Conservation (phyloP, 2,113 vertebrate genomes). For the Chiloscyllium plagiosum region DNA sequence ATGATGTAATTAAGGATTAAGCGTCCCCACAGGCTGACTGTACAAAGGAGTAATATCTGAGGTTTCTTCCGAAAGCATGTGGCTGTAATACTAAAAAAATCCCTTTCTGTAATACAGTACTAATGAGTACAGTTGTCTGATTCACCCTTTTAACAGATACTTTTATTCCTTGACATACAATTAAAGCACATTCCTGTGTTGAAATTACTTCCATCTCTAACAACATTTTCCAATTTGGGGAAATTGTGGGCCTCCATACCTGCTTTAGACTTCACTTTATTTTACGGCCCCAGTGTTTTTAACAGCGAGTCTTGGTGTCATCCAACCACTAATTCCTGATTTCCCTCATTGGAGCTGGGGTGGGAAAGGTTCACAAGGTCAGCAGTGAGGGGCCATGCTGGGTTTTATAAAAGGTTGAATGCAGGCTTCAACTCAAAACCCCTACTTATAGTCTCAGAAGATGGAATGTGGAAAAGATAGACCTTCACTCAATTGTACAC, state of each 20-base stretch:
- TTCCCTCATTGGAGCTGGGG: background rate
- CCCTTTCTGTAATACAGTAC: background rate
- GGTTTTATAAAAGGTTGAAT: background rate
- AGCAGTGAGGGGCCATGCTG: background rate
- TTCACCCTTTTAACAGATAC: background rate
- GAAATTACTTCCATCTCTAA: background rate
- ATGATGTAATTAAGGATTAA: slow-evolving; percentile 33
- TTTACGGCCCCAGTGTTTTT: background rate
- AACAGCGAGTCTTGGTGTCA: background rate
- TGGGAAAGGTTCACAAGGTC: background rate
- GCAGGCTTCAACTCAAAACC: background rate
- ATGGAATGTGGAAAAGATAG: slow-evolving; percentile 11
- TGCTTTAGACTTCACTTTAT: background rate
- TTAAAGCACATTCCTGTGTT: background rate
- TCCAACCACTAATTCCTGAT: background rate
- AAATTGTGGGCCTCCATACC: background rate
- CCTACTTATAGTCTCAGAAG: background rate
- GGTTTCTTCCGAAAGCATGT: slow-evolving; percentile 11
- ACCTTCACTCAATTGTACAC: slow-evolving; percentile 3
- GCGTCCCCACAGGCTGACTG: slow-evolving; percentile 29
- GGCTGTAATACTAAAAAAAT: background rate
- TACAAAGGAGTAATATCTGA: slow-evolving; percentile 34
- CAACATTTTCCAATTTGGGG: background rate
- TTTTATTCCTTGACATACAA: background rate
- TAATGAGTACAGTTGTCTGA: background rate